Base-by-base conservation (phyloP, 1,140 invertebrate species). In the Meloidogyne chitwoodi region DNA sequence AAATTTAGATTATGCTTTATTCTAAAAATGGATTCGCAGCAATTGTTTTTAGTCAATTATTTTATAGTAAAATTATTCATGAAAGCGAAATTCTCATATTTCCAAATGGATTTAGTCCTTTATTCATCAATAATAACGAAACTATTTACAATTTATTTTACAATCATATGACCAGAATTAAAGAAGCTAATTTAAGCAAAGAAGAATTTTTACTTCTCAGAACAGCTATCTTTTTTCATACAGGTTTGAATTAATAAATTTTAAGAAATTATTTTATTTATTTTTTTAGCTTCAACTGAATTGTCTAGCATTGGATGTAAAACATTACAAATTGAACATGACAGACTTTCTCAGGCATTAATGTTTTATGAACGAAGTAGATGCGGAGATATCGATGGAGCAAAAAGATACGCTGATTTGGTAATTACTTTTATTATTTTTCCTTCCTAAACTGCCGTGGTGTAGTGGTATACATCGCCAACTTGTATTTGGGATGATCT, bases 161-260 rank as follows among this genome's bases (percentile, higher is more conserved):
- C 16, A 41, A 70, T 8, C 26, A 29, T 56, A 62, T 63, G 4
- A 22, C 24, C 10, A 41, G 11, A 56, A 48, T 70, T 8, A 31
- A 56, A 19, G 29, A 44, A 63, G 24, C 38, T 70, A 56, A 41
- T 29, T 16, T 70, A 31, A 70, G 68, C 19, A 31, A 16, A 27
- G 68, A 70, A 44, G 68, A 70, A 56, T 70, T 70, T 44, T 27
- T 70, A 16, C 16, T 70, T 22, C 14, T 70, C 22, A 41, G 68
- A 8, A 14, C 29, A 16, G 24, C 38, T n/a, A 34, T 70, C 4
- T 56, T 70, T 44, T 14, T 70, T 44, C 34, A 38, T 19, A 70
- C 68, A 29, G 68, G 68, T 70, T 56, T 56, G 5, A 44, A 1
- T 5, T 0, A 31, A 12, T 26, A n/a, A 56, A n/a, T 10, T 19